These are phyloP conservation scores for Circaetus gallicus DNA, from an alignment of 2,113 vertebrate genomes.

Conservation along the genomic window DNA sequence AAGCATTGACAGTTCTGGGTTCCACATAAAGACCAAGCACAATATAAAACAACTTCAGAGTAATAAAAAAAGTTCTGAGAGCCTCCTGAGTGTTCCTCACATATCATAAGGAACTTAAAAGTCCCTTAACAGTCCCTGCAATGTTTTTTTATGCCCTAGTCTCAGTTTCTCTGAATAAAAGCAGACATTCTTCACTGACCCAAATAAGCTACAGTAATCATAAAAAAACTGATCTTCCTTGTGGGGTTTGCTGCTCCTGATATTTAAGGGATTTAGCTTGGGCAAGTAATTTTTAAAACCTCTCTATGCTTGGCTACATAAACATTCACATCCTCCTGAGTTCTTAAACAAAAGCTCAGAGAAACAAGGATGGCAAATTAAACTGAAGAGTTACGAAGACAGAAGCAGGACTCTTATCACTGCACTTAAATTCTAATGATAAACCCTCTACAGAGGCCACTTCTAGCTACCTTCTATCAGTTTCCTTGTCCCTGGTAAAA, in stretches of 20 bases:
- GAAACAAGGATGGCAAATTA: neutral
- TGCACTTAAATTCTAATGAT: neutral
- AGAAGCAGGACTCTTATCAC: neutral
- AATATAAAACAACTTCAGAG: conserved; percentile 37
- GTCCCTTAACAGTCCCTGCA: conserved; percentile 3
- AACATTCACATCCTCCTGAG: neutral
- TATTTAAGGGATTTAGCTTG: conserved; percentile 24
- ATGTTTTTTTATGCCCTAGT: neutral
- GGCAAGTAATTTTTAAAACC: conserved; percentile 14
- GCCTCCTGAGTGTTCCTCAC: conserved; percentile 19
- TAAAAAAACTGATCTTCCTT: conserved; percentile 21
- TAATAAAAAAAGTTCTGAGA: conserved; percentile 32
- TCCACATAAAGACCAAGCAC: conserved; percentile 14
- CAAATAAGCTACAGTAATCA: conserved; percentile 30
- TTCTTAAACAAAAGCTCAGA: neutral
- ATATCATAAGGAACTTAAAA: conserved; percentile 25
- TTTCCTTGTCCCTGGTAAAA: neutral
- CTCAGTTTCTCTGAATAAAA: conserved; percentile 22
- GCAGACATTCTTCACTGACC: conserved; percentile 43
- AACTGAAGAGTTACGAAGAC: neutral
- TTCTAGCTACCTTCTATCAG: neutral
- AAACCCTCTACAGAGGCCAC: neutral
- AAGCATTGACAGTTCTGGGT: conserved; percentile 18
- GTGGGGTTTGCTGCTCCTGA: conserved; percentile 6
- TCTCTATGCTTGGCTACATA: neutral